Percentiles rank a stretch among this genome's conserved stretches.
These are phyloP conservation scores for Catharus ustulatus DNA, from an alignment of 2,797 vertebrate genomes.

Conservation along the genomic window DNA sequence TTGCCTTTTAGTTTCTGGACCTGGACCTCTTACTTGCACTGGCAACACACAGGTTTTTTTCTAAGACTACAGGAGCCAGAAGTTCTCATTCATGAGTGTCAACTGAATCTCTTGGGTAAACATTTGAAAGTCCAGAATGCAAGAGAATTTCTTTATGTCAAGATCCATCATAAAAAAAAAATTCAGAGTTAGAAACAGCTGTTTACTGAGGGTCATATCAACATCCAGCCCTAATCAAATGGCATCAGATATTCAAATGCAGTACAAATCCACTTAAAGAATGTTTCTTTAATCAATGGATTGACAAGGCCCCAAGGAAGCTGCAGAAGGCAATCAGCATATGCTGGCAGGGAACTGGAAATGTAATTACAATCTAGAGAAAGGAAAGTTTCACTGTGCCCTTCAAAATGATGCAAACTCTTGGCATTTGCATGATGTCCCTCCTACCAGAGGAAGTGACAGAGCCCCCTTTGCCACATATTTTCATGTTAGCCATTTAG, in stretches of 20 bases:
- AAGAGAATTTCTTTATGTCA: background rate
- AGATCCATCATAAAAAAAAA: background rate
- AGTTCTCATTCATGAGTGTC: background rate
- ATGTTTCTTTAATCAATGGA: constrained; percentile 55
- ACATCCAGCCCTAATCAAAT: constrained; percentile 4
- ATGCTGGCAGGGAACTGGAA: constrained; percentile 25
- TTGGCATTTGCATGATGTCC: background rate
- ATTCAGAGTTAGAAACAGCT: background rate
- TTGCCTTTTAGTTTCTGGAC: background rate
- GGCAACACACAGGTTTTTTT: background rate
- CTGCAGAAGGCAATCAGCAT: constrained; percentile 50
- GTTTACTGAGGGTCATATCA: background rate
- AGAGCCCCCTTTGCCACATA: background rate
- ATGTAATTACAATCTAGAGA: constrained; percentile 30
- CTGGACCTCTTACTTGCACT: background rate
- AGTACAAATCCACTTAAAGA: constrained; percentile 36
- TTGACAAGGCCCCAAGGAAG: constrained; percentile 45
- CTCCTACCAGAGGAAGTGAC: background rate
- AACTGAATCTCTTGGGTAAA: background rate
- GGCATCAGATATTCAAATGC: constrained; percentile 17
- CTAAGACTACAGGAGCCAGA: background rate
- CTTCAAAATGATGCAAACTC: background rate
- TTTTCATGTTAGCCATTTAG: background rate
- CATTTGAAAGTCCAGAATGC: background rate
- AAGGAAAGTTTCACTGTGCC: background rate